Conservation (phyloP, 2,888 invertebrate genomes). For the Mythimna albipuncta region DNA sequence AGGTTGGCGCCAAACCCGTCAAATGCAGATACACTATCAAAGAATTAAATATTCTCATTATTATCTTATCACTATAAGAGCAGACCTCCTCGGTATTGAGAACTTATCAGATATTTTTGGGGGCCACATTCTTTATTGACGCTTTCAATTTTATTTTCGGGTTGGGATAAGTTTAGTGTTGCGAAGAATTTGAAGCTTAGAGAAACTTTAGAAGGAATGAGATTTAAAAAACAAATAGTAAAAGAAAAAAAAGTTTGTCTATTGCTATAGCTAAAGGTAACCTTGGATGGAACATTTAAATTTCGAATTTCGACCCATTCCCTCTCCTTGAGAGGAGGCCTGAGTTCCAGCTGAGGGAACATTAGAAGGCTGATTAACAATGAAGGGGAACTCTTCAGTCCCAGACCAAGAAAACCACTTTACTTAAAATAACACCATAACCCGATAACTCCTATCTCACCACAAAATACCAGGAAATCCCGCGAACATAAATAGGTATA, state of each 20-base stretch:
- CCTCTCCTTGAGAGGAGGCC: no score
- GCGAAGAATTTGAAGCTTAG: slow-evolving; percentile 8
- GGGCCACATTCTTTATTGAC: slow-evolving; percentile 49
- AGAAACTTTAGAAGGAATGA: no score
- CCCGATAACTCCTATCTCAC: neutral
- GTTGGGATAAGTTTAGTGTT: slow-evolving; percentile 16
- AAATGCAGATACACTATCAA: slow-evolving; percentile 60
- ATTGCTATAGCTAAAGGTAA: no score
- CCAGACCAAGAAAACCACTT: neutral
- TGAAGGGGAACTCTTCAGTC: no score
- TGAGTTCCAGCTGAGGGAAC: no score
- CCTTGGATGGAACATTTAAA: no score
- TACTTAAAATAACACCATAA: neutral
- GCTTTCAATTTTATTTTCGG: slow-evolving; percentile 31
- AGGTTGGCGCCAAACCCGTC: slow-evolving; percentile 64
- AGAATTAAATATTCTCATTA: slow-evolving; percentile 60
- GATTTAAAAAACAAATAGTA: no score
- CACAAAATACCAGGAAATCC: slow-evolving; percentile 4
- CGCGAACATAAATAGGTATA: neutral
- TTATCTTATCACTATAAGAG: slow-evolving; percentile 66
- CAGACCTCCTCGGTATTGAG: slow-evolving; percentile 43
- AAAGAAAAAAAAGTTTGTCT: no score
- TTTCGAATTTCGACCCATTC: no score
- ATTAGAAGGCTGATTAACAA: neutral
- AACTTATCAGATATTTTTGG: slow-evolving; percentile 52